Evolutionary conservation across 2,888 invertebrate species (phyloP).

Genomic region (Calephelis perditalis): DNA sequence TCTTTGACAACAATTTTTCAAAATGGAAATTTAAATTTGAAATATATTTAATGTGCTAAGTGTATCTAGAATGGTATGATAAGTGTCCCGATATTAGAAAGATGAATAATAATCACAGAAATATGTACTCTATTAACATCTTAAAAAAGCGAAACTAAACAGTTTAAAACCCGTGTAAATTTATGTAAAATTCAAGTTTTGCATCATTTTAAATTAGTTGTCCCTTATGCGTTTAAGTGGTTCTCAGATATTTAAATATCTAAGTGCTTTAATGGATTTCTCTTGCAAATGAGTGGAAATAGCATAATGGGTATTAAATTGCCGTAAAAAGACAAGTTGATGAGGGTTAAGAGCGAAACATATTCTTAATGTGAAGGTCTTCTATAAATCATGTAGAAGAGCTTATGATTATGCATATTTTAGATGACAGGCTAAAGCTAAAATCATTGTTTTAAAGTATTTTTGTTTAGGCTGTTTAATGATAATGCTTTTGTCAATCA

Average conservation of each 20-base stretch:
- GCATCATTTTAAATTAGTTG: conserved; percentile 36
- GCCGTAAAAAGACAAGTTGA: conserved; percentile 5
- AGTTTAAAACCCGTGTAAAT: background rate
- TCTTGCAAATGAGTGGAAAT: conserved; percentile 26
- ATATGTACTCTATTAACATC: too few relatives aligned
- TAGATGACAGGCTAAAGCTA: too few relatives aligned
- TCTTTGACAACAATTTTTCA: too few relatives aligned
- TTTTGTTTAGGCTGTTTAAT: too few relatives aligned
- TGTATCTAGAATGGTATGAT: too few relatives aligned
- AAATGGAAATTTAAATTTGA: too few relatives aligned
- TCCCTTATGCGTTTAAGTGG: conserved; percentile 15
- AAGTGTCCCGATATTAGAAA: too few relatives aligned
- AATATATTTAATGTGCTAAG: too few relatives aligned
- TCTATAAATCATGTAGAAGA: background rate
- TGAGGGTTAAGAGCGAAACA: conserved; percentile 3
- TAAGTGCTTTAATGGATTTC: conserved; percentile 31
- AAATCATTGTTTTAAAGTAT: too few relatives aligned
- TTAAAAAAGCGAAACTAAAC: background rate
- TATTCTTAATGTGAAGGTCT: background rate
- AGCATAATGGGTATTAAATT: conserved; percentile 10
- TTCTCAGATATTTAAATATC: conserved; percentile 40
- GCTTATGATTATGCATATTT: too few relatives aligned
- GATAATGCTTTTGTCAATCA: too few relatives aligned
- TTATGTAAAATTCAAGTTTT: conserved; percentile 17
- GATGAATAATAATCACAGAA: too few relatives aligned